Base-by-base conservation (phyloP, 2,888 invertebrate species). In the Bimastos eiseni region DNA sequence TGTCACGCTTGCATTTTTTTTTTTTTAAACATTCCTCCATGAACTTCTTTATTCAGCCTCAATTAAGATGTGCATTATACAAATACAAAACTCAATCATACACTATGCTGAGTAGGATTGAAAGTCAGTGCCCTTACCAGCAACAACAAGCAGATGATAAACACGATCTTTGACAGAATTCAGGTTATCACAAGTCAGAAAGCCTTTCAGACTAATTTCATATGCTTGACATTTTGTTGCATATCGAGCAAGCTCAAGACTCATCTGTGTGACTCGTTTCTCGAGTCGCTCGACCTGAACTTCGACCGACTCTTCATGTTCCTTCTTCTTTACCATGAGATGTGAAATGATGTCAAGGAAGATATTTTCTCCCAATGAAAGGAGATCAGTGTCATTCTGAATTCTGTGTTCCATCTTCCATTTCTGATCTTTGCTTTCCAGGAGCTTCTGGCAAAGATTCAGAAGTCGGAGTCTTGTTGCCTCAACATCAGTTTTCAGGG, bases 241-340 rank as follows among this genome's bases (percentile, higher is more conserved):
- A 91, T 94, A 91, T 91, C 94, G 94, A 2, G 94, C 94, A 41
- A 94, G 90, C 90, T 94, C 94, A 91, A 93, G 92, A 89, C 93
- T 94, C 91, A 94, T 91, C 91, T 94, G 93, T 33, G 95, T 94
- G 37, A 94, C 93, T 90, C 94, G 92, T n/a, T 94, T 94, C 91
- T 95, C 94, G 37, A 95, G 91, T 88, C 94, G 94, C 91, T 94
- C 94, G 33, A 95, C 91, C 37, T 94, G 91, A 21, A 92, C 92
- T 88, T 94, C 94, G 90, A 94, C 91, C 4, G 92, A 92, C 90
- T 90, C 91, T 17, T 92, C 91, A n/a, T 90, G 70, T 36, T 91
- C 83, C 89, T 90, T 33, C 84, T 91, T 91, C 89, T 91, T 92
- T 15, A 91, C 91, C 8, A 92, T 89, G 86, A 92, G 41, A 55